Base-by-base conservation (phyloP, 92 coral and sea anemone genomes). In the Nematostella vectensis region DNA sequence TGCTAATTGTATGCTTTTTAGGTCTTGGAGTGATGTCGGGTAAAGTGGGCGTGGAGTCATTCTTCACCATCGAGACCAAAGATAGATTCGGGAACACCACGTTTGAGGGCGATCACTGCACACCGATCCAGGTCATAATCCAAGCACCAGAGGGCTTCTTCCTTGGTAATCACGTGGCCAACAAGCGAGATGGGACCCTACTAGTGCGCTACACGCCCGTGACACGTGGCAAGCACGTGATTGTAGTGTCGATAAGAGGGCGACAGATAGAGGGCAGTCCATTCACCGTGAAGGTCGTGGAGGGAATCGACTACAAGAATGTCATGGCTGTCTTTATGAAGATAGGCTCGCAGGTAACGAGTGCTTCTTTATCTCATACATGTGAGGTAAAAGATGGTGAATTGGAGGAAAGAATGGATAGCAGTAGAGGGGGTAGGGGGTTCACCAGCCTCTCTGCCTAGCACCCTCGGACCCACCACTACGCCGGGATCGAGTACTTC, bases 71-170 rank as follows among this genome's bases (percentile, higher is more conserved):
- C 0, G 71, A 68, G 16, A 62, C 80, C 27, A 79, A 70, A 65
- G 94, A 84, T 53, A 87, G 94, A 42, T 80, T 80, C 48, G 88
- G 94, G 11, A 70, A 80, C 49, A 54, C 80, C 25, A 72, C 81
- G 31, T 76, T 80, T 29, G 94, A 84, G 44, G 88, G 88, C 54
- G 71, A 76, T 31, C 88, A 84, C 57, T 38, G 66, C 50, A 63
- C 76, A 40, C 94, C 94, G 4, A 17, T 84, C 1, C 87, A 84
- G 44, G 80, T 84, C 33, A 72, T 69, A 19, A 77, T 84, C 13
- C 86, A 84, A 58, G 94, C 94, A 17, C 94, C 94, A 3, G 94
- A 84, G 61, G 94, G 88, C 22, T 85, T 85, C 71, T 75, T 85
- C 62, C 62, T 85, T 4, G 94, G 94, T 0, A 80, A 85, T 52